These are phyloP conservation scores for Epinephelus awoara DNA, from an alignment of 2,797 vertebrate genomes.

Conservation along the genomic window DNA sequence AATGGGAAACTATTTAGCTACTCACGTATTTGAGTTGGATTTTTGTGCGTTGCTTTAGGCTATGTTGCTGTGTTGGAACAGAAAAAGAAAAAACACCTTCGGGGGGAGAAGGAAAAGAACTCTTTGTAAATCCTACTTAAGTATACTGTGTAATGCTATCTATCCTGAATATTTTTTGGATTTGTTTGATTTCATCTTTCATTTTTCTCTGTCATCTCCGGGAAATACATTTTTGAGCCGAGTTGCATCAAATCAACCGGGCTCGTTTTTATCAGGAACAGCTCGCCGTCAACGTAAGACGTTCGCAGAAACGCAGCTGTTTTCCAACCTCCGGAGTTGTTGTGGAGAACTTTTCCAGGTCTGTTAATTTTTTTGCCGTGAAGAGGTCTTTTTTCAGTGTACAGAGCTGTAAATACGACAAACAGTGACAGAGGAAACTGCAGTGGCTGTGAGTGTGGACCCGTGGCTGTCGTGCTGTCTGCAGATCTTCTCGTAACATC, in stretches of 20 bases:
- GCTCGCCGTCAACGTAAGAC: slow-evolving; percentile 31
- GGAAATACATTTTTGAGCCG: slow-evolving; percentile 53
- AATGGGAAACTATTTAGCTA: slow-evolving; percentile 80
- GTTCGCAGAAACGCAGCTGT: slow-evolving; percentile 45
- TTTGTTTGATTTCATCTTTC: slow-evolving; percentile 35
- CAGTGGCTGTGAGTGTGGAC: slow-evolving; percentile 54
- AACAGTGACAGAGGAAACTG: slow-evolving; percentile 59
- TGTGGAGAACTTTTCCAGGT: slow-evolving; percentile 34
- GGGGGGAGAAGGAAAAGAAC: slow-evolving; percentile 40
- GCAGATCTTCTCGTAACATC: slow-evolving; percentile 44
- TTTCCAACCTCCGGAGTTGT: slow-evolving; percentile 35
- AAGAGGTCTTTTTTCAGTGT: slow-evolving; percentile 74
- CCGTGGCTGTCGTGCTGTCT: slow-evolving; percentile 50
- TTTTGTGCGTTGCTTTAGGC: slow-evolving; percentile 72
- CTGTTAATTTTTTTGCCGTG: slow-evolving; percentile 30
- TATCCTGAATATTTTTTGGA: slow-evolving; percentile 62
- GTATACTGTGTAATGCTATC: slow-evolving; percentile 74
- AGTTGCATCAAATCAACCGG: slow-evolving; percentile 58
- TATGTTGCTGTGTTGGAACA: slow-evolving; percentile 62
- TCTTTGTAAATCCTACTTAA: slow-evolving; percentile 75
- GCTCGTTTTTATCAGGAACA: slow-evolving; percentile 52
- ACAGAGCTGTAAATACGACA: slow-evolving; percentile 87
- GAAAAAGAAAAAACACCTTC: slow-evolving; percentile 56
- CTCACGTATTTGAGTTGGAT: slow-evolving; percentile 70
- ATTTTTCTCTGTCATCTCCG: slow-evolving; percentile 39